Percentiles rank a stretch among this genome's conserved stretches.
Evolutionary conservation across 2,113 vertebrate genomes (phyloP).

Genomic region (Gadus macrocephalus): DNA sequence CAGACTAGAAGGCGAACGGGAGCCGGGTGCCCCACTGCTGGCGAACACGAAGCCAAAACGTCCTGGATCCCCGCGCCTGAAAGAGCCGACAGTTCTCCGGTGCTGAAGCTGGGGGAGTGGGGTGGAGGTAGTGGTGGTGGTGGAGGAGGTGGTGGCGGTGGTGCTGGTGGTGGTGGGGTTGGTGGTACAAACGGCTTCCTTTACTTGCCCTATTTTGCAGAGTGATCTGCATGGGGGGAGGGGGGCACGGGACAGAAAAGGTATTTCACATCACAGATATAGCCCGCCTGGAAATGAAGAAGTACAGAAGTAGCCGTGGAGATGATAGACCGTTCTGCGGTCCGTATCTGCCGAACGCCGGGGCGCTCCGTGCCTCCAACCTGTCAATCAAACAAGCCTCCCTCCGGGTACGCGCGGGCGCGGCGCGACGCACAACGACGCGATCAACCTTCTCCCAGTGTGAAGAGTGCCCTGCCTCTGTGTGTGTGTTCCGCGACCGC

Average conservation of each 20-base stretch:
- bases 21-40: too few relatives aligned
- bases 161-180: too few relatives aligned
- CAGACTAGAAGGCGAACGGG: slow-evolving; percentile 14
- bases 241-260: neutral
- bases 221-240: slow-evolving; percentile 31
- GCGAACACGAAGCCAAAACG: slow-evolving; percentile 2
- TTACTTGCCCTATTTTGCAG: slow-evolving; percentile 34
- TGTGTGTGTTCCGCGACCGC: neutral
- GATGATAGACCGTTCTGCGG: slow-evolving; percentile 4
- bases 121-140: neutral
- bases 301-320: slow-evolving; percentile 38
- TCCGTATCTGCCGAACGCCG: slow-evolving; percentile 39
- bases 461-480: slow-evolving; percentile 38
- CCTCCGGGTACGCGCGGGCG: slow-evolving; percentile 41
- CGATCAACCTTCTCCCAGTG: slow-evolving; percentile 7
- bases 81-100: slow-evolving; percentile 22
- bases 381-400: slow-evolving; percentile 47
- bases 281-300: slow-evolving; percentile 35
- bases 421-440: slow-evolving; percentile 35
- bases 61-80: slow-evolving; percentile 17
- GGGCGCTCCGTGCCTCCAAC: slow-evolving; percentile 49
- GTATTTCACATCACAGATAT: slow-evolving; percentile 38
- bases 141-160: too few relatives aligned
- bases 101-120: slow-evolving; percentile 24
- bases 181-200: neutral